Base-by-base conservation (phyloP, 2,797 vertebrate species). In the Huso huso region DNA sequence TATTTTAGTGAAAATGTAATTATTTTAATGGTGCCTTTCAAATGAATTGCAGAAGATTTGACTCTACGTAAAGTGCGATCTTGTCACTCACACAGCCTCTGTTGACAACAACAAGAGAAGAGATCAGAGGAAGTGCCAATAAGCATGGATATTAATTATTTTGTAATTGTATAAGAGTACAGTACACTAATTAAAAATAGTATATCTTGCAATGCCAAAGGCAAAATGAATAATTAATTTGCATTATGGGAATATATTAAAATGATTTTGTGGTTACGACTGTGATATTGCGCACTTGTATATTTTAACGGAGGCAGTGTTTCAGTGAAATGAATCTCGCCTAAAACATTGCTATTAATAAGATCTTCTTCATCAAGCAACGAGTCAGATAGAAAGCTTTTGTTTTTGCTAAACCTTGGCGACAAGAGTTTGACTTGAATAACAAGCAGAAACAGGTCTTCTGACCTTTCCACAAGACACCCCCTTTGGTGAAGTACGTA, bases 171-270 rank as follows among this genome's bases (percentile, higher is more conserved):
- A 90, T 90, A 93, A 87, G 91, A 99, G 94, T 96, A 96, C 91
- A 94, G 90, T 94, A 96, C 94, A 95, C 95, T 99, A 98, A 99
- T 99, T 98, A 98, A 97, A 97, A 95, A 91, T 93, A 96, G 95
- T 96, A 97, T 96, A 95, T 96, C 93, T 96, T 95, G 91, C 93
- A 91, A 91, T 87, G 95, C 96, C 95, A 93, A 94, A 92, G 95
- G 95, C 95, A 94, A 99, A 93, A 98, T 98, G 95, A 99, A 98
- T 97, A 93, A 97, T 97, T 97, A 91, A 98, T 95, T 94, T 95
- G 94, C 96, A 98, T 98, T 98, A 97, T 92, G 94, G 93, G 94
- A 97, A 98, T 97, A 93, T 94, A 97, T 99, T 97, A 95, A 93
- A 90, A 91, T 88, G 88, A 95, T 95, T 96, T 93, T 92, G 92